Base-by-base conservation (phyloP, 2,113 vertebrate species). In the Aptenodytes forsteri region DNA sequence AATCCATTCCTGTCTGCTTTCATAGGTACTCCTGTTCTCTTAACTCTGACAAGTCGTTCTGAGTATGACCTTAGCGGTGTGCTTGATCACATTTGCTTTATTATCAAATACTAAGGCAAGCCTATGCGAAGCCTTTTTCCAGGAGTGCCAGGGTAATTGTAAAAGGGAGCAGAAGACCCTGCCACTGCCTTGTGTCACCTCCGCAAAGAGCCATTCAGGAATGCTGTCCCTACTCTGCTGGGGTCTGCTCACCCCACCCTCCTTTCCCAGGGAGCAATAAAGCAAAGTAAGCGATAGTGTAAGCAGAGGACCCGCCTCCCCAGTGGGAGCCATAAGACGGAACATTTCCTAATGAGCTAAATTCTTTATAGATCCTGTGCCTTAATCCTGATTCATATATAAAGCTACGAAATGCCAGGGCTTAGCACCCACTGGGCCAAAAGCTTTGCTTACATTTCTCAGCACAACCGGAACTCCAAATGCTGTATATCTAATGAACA, bases 401-500 rank as follows among this genome's bases (percentile, higher is more conserved):
- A 87, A 94, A 92, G 69, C 47, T 75, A 76, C 19, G 80, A 90
- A 87, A 92, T 75, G 69, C 80, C 86, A 96, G 34, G 54, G 80
- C 56, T 87, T 67, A 93, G 86, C 76, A 84, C 79, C 83, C 94
- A 89, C 86, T 81, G 94, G 92, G 94, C 76, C 90, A 96, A 93
- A 95, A 97, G 88, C 86, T 92, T 95, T 93, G 89, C 92, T 97
- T 95, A 89, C 56, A 67, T 93, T 96, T 95, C 80, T 84, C 72
- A 67, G 86, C 86, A 72, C 85, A 93, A 90, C 83, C 93, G 55
- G 90, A 96, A 93, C 86, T 87, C 80, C 83, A 90, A 93, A 64
- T 38, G 55, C 66, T 90, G 70, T 85, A 18, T 91, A 80, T 82
- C 76, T 87, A 90, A 90, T 2, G 36, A 97, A 90, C 59, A 95